Conservation (phyloP, 2,888 invertebrate genomes). For the Rutpela maculata region DNA sequence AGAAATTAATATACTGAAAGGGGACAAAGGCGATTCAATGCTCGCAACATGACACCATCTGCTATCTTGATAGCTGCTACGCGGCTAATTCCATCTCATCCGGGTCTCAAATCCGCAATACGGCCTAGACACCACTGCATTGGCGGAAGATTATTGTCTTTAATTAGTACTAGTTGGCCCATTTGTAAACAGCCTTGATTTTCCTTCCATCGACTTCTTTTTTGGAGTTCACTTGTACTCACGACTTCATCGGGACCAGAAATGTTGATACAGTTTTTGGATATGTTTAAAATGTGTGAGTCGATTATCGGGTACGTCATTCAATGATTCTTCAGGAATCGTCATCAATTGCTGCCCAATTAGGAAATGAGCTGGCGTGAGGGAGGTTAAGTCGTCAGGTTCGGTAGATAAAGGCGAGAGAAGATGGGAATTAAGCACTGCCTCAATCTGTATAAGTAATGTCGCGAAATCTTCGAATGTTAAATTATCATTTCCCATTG, state of each 20-base stretch:
- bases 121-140: not conserved
- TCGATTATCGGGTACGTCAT: too few relatives aligned
- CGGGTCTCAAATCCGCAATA: too few relatives aligned
- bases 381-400: not conserved
- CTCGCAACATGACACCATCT: not conserved
- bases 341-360: too few relatives aligned
- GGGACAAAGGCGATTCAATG: too few relatives aligned
- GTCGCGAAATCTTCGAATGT: too few relatives aligned
- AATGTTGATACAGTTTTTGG: constrained; percentile 4
- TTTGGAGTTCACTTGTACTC: constrained; percentile 19
- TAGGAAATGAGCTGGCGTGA: constrained; percentile 20
- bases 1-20: too few relatives aligned
- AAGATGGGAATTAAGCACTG: not conserved
- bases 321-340: too few relatives aligned
- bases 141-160: constrained; percentile 12
- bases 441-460: not conserved
- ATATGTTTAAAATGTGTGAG: too few relatives aligned
- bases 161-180: too few relatives aligned
- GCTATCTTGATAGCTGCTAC: not conserved
- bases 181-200: too few relatives aligned
- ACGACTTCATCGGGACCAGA: not conserved
- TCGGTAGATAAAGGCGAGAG: not conserved
- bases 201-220: constrained; percentile 8
- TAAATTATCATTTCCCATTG: not conserved
- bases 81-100: not conserved